Percentiles rank a stretch among this genome's conserved stretches.
phyloP scores from a whole-genome alignment of 2,888 invertebrate genomes.

The Agonum fuliginosum region DNA sequence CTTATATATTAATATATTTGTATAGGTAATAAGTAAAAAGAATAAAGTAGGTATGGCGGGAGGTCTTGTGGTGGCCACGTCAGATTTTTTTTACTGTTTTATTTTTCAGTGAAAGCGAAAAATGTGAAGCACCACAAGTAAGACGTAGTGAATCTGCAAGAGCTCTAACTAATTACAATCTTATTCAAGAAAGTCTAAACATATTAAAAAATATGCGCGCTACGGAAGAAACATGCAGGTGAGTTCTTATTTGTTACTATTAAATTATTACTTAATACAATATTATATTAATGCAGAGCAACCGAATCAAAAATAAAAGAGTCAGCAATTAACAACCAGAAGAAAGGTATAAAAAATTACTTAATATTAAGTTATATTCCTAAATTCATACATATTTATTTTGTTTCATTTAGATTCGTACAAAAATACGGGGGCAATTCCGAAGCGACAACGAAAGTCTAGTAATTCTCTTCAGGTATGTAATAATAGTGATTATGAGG shows the following conservation, averaged over 20 bases:
- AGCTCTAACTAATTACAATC: slow-evolving; percentile 73
- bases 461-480: slow-evolving; percentile 14
- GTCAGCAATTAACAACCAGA: neutral
- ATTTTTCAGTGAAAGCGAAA: slow-evolving; percentile 70
- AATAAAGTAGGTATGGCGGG: too few species aligned
- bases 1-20: neutral
- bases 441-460: slow-evolving; percentile 23
- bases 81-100: too few species aligned
- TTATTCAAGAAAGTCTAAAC: slow-evolving; percentile 73
- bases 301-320: slow-evolving; percentile 39
- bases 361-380: slow-evolving; percentile 6
- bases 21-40: too few species aligned
- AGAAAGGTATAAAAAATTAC: slow-evolving; percentile 38
- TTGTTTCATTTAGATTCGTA: neutral
- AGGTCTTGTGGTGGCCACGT: too few species aligned
- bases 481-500: neutral
- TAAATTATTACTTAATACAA: neutral
- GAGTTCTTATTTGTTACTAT: slow-evolving; percentile 60
- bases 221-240: slow-evolving; percentile 71
- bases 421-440: slow-evolving; percentile 43
- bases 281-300: slow-evolving; percentile 6
- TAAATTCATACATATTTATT: neutral
- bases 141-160: slow-evolving; percentile 69
- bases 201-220: slow-evolving; percentile 71
- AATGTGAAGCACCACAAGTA: slow-evolving; percentile 69